phyloP scores from a whole-genome alignment of 2,797 vertebrate species.

The Danionella dracula region DNA sequence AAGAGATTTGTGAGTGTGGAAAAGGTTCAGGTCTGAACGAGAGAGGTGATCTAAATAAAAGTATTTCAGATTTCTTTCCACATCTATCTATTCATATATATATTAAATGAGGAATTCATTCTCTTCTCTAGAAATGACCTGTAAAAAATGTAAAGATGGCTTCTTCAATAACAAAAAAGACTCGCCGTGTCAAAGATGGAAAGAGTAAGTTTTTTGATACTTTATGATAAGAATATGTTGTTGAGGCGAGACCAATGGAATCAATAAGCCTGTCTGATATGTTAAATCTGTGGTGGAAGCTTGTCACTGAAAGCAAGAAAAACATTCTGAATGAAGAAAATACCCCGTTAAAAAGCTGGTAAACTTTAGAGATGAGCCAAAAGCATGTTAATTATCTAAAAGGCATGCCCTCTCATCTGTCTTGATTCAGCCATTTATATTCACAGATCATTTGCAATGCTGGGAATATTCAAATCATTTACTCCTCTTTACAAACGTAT shows the following conservation, averaged over 20 bases:
- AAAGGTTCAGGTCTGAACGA: conserved; percentile 31
- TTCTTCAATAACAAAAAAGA: conserved; percentile 16
- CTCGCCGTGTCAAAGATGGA: conserved; percentile 48
- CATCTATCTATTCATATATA: neutral
- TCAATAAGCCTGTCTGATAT: neutral
- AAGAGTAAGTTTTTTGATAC: conserved; percentile 46
- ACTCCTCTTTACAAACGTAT: no score
- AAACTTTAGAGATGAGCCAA: no score
- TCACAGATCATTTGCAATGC: no score
- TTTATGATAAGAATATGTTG: neutral
- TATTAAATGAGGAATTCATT: neutral
- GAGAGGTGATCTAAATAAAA: conserved; percentile 36
- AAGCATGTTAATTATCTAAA: no score
- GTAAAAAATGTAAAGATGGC: conserved; percentile 43
- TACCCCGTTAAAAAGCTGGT: no score
- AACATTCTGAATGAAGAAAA: no score
- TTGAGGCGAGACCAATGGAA: neutral
- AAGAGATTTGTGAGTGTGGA: conserved; percentile 45
- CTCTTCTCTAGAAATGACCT: conserved; percentile 49
- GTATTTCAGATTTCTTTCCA: neutral
- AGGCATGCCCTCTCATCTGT: no score
- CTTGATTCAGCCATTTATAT: no score
- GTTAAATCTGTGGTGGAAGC: neutral
- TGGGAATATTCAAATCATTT: no score
- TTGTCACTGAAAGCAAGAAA: no score